Conservation (phyloP, 2,113 vertebrate species). For the Mesoclemmys tuberculata region DNA sequence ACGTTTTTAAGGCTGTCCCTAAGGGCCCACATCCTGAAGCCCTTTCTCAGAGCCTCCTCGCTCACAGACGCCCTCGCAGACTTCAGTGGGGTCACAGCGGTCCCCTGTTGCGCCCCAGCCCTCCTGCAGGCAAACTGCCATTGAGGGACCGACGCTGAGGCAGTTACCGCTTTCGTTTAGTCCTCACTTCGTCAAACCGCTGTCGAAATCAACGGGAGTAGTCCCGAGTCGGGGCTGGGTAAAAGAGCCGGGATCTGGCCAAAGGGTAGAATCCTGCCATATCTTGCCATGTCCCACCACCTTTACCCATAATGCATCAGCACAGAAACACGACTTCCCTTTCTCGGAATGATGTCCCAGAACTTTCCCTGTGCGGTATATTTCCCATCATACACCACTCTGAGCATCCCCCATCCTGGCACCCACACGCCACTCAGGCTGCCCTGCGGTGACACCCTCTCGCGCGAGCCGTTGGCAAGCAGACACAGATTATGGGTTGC, state of each 20-base stretch:
- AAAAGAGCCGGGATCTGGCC: neutral
- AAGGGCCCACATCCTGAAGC: neutral
- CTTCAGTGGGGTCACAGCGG: neutral
- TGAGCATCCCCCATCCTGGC: neutral
- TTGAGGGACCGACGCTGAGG: neutral
- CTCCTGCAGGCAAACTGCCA: neutral
- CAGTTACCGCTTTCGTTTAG: neutral
- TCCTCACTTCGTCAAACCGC: neutral
- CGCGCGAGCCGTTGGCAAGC: too few species aligned
- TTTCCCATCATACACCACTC: neutral
- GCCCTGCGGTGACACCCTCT: neutral
- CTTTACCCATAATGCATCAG: neutral
- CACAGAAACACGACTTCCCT: neutral
- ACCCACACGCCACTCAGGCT: neutral
- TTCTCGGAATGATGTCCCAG: too few species aligned
- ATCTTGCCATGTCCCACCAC: neutral
- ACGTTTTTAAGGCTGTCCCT: neutral
- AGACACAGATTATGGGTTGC: neutral
- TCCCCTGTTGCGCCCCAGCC: too few species aligned
- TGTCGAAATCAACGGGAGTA: neutral
- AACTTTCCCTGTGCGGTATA: too few species aligned
- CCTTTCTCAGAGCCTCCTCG: neutral
- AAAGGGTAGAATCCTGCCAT: neutral
- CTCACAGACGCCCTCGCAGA: rapidly evolving
- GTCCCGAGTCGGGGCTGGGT: neutral